A percentile compares a stretch with the other conserved stretches of the same genome.
phyloP scores from a whole-genome alignment of 2,888 invertebrate genomes.

The Drosophila aldrichi region DNA sequence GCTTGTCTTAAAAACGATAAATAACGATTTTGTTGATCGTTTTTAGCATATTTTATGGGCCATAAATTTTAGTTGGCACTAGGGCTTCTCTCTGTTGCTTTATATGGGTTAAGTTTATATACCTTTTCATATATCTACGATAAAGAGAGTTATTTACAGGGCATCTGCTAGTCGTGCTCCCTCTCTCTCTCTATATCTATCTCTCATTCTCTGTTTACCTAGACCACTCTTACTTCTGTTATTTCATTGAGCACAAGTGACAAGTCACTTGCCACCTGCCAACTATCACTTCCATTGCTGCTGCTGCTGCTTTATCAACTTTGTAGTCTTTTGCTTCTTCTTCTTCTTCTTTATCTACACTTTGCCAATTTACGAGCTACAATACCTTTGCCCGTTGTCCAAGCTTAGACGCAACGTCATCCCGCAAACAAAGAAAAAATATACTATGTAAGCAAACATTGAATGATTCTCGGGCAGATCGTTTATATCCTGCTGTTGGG shows the following conservation, averaged over 20 bases:
- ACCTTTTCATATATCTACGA: not conserved
- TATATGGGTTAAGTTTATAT: not conserved
- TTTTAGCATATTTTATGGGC: not conserved
- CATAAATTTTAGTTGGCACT: not conserved
- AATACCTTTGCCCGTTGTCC: slow-evolving; percentile 15
- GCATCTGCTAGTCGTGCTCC: not conserved
- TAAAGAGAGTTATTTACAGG: not conserved
- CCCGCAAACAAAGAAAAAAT: slow-evolving; percentile 2
- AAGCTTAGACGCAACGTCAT: slow-evolving; percentile 26
- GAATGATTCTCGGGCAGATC: slow-evolving; percentile 12
- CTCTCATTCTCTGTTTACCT: not conserved
- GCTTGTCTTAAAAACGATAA: not conserved
- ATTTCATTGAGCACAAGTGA: slow-evolving; percentile 18
- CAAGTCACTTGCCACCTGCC: slow-evolving; percentile 30
- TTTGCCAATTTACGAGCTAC: slow-evolving; percentile 9
- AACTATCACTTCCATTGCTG: slow-evolving; percentile 3
- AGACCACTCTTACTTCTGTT: slow-evolving; percentile 2
- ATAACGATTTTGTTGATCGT: not conserved
- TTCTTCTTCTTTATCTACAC: not conserved
- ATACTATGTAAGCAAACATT: slow-evolving; percentile 8
- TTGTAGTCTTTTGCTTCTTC: not conserved
- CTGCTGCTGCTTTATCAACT: not conserved
- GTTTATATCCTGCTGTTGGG: slow-evolving; percentile 5
- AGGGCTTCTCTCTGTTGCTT: not conserved
- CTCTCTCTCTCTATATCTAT: not conserved